These are phyloP conservation scores for Microctonus aethiopoides DNA, from an alignment of 2,888 invertebrate genomes.

Conservation along the genomic window DNA sequence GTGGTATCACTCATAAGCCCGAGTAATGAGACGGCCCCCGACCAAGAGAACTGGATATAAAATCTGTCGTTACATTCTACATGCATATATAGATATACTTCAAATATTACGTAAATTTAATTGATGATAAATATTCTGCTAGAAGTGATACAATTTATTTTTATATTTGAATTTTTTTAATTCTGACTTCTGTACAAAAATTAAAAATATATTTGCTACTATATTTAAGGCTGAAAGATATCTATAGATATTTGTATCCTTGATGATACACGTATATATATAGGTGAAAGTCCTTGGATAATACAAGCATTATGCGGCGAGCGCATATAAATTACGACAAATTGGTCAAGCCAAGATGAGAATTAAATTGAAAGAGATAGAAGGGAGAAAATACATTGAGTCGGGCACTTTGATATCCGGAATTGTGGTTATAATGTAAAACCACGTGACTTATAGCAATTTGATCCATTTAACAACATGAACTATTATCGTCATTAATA, in stretches of 20 bases:
- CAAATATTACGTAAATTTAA: constrained; percentile 33
- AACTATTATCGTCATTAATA: not conserved
- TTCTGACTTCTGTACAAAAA: not conserved
- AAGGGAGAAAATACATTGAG: constrained; percentile 1
- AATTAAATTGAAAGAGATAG: constrained; percentile 28
- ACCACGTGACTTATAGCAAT: constrained; percentile 7
- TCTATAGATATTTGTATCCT: not conserved
- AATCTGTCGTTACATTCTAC: constrained; percentile 52
- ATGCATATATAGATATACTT: constrained; percentile 35
- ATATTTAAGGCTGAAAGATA: not conserved
- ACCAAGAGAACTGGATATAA: constrained; percentile 63
- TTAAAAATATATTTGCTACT: not conserved
- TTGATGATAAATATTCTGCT: constrained; percentile 42
- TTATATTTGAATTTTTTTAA: not conserved
- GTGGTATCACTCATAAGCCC: constrained; percentile 60
- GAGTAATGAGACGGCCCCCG: constrained; percentile 67
- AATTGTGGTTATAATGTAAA: not conserved
- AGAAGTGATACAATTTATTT: not conserved
- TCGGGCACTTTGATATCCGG: constrained; percentile 11
- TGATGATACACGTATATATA: constrained; percentile 5
- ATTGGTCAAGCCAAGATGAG: constrained; percentile 19
- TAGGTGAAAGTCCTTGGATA: constrained; percentile 21
- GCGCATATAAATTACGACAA: constrained; percentile 30
- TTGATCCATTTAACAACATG: not conserved
- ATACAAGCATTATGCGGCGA: constrained; percentile 5